Percentiles rank a stretch among this genome's conserved stretches.
Conservation (phyloP, 2,113 vertebrate genomes). For the Antennarius striatus region DNA sequence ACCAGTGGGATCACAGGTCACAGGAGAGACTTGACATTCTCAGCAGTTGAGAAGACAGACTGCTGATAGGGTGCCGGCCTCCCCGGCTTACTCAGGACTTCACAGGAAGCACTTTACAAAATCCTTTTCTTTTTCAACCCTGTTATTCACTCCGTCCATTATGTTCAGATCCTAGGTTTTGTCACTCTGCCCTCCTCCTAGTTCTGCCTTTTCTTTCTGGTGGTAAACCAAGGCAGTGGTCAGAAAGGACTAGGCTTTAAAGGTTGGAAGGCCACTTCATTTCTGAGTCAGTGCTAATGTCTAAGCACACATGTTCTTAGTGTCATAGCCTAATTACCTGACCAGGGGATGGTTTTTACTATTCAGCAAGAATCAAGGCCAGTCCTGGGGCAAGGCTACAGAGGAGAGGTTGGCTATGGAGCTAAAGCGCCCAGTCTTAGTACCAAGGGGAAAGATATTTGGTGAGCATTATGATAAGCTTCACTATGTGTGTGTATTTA, state of each 20-base stretch:
- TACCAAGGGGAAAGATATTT: conserved; percentile 50
- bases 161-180: conserved; percentile 31
- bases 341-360: conserved; percentile 65
- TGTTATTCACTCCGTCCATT: conserved; percentile 33
- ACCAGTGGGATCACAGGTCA: conserved; percentile 62
- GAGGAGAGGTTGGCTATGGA: conserved; percentile 62
- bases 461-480: conserved; percentile 56
- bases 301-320: conserved; percentile 56
- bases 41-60: conserved; percentile 12
- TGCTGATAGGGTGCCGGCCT: conserved; percentile 27
- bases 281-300: conserved; percentile 61
- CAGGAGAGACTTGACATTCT: conserved; percentile 30
- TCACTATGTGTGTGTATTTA: conserved; percentile 25
- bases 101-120: conserved; percentile 13
- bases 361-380: conserved; percentile 55
- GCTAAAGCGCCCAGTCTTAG: conserved; percentile 57
- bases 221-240: conserved; percentile 42
- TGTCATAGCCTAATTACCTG: conserved; percentile 75
- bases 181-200: conserved; percentile 17
- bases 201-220: conserved; percentile 33
- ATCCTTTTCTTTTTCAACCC: conserved; percentile 4
- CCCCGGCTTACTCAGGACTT: conserved; percentile 39
- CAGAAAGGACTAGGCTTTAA: conserved; percentile 53
- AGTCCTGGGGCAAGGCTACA: conserved; percentile 52
- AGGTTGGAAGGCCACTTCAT: conserved; percentile 69